phyloP scores from a whole-genome alignment of 2,113 vertebrate species.

The Heptranchias perlo region DNA sequence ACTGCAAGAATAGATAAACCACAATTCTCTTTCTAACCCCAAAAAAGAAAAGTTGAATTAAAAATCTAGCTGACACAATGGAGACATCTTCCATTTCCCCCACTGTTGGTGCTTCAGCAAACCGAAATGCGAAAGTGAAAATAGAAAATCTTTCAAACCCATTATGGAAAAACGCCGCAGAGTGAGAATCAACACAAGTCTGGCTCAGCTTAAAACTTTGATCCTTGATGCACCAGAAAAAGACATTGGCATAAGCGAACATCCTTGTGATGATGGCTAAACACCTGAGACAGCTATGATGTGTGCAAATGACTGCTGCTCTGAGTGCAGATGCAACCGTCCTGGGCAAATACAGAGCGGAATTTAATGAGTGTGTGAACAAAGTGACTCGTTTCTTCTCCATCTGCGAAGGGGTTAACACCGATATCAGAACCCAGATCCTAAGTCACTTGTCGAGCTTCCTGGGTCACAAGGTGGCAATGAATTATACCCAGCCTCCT shows the following conservation, averaged over 20 bases:
- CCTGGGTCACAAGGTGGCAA: slow-evolving; percentile 75
- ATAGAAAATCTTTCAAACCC: slow-evolving; percentile 81
- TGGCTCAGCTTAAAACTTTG: slow-evolving; percentile 79
- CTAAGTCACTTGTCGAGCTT: slow-evolving; percentile 77
- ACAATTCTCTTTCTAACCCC: background rate
- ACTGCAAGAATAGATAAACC: background rate
- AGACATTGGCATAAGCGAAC: slow-evolving; percentile 68
- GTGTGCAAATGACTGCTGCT: slow-evolving; percentile 77
- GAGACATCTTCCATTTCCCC: slow-evolving; percentile 78
- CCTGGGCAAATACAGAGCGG: slow-evolving; percentile 77
- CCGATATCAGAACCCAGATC: slow-evolving; percentile 72
- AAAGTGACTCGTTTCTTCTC: slow-evolving; percentile 79
- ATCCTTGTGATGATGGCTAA: slow-evolving; percentile 89
- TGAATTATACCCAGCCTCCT: slow-evolving; percentile 65
- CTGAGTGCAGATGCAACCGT: slow-evolving; percentile 73
- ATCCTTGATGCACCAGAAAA: slow-evolving; percentile 78
- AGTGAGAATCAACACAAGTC: slow-evolving; percentile 78
- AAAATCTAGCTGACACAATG: slow-evolving; percentile 75
- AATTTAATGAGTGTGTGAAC: slow-evolving; percentile 85
- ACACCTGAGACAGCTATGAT: slow-evolving; percentile 75
- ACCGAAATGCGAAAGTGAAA: slow-evolving; percentile 79
- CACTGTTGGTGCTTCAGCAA: slow-evolving; percentile 73
- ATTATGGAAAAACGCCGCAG: slow-evolving; percentile 85
- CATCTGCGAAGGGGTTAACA: slow-evolving; percentile 76
- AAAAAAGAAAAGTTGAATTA: background rate